Conservation (phyloP, 2,888 invertebrate species). For the Euphydryas editha region DNA sequence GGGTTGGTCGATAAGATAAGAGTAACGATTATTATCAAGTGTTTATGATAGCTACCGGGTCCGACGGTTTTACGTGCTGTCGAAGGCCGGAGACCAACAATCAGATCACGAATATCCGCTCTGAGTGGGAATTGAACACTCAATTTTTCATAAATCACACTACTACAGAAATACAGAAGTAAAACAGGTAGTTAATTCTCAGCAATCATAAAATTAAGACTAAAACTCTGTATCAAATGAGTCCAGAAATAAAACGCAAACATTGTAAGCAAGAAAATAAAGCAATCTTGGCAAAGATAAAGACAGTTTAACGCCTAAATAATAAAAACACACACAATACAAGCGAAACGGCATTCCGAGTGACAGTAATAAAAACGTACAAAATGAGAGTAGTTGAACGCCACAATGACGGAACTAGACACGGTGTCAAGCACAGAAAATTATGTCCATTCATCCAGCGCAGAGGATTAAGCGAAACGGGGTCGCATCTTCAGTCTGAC, state of each 20-base stretch:
- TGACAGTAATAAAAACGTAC: constrained; percentile 72
- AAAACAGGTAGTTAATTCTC: not conserved
- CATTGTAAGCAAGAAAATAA: constrained; percentile 21
- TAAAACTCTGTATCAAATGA: not conserved
- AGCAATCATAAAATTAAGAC: not conserved
- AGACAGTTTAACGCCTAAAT: constrained; percentile 36
- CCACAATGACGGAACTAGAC: constrained; percentile 72
- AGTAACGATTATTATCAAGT: no score
- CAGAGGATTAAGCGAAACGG: constrained; percentile 75
- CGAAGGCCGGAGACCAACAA: no score
- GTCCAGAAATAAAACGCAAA: not conserved
- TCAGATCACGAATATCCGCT: no score
- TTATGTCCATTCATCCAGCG: constrained; percentile 80
- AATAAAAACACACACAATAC: constrained; percentile 43
- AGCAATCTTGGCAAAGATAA: constrained; percentile 26
- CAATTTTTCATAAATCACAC: no score
- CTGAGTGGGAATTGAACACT: no score
- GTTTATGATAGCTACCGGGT: no score
- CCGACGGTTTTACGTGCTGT: no score
- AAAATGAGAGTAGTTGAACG: constrained; percentile 63
- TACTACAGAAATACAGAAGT: no score
- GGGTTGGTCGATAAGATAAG: no score
- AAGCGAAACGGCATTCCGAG: constrained; percentile 54
- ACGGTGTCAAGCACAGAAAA: constrained; percentile 81
- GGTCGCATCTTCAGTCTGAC: constrained; percentile 72